These are phyloP conservation scores for Anser brachyrhynchus DNA, from an alignment of 2,113 vertebrate genomes.

Conservation along the genomic window DNA sequence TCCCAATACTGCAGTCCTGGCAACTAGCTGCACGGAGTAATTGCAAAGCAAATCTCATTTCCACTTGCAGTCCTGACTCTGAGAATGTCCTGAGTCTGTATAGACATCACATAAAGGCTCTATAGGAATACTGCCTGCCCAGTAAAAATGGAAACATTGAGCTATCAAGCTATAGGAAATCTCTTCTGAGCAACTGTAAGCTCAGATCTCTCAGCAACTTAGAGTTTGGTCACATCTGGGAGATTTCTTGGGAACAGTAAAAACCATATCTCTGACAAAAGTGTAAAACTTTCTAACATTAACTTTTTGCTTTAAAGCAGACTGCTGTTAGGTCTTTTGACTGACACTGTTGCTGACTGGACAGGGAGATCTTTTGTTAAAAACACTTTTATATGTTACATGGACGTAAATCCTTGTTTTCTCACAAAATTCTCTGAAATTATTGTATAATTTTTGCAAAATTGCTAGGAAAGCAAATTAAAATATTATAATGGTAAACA, in stretches of 20 bases:
- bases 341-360: background rate
- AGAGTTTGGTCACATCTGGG: background rate
- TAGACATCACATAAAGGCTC: background rate
- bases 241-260: background rate
- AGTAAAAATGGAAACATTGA: background rate
- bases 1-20: background rate
- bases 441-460: background rate
- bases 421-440: background rate
- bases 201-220: background rate
- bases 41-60: background rate
- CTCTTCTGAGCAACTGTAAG: background rate
- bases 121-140: background rate
- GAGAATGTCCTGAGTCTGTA: background rate
- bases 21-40: background rate
- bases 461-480: background rate
- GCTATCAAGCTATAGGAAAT: background rate
- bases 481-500: background rate
- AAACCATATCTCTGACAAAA: background rate
- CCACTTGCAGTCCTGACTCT: background rate
- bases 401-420: background rate
- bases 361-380: background rate
- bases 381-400: background rate
- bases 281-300: background rate
- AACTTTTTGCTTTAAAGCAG: background rate
- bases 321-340: background rate